Conservation (phyloP, 2,797 vertebrate genomes). For the Pantherophis alleghaniensis region DNA sequence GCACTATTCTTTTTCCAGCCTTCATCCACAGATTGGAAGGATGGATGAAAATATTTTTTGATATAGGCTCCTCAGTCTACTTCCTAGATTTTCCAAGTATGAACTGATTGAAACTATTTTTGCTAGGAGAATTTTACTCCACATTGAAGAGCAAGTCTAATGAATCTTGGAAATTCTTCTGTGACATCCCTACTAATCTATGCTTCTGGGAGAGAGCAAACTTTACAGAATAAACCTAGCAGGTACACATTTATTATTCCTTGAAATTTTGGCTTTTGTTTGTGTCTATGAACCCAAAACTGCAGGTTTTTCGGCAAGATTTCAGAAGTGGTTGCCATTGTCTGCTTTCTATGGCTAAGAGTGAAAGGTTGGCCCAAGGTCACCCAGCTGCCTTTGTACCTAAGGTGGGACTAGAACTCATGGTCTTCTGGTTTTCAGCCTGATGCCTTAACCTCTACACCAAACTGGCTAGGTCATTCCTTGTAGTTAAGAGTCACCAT, state of each 20-base stretch:
- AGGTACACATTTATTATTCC: background rate
- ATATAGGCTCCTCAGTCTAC: background rate
- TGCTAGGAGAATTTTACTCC: background rate
- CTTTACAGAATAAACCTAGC: background rate
- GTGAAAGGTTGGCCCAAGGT: background rate
- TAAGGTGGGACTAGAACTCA: background rate
- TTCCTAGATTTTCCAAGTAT: background rate
- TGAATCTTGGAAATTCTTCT: background rate
- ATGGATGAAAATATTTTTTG: background rate
- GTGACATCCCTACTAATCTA: background rate
- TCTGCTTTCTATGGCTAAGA: background rate
- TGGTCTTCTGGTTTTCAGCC: background rate
- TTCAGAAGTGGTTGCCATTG: background rate
- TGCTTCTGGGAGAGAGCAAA: background rate
- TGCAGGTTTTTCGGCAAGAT: background rate
- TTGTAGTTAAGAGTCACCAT: background rate
- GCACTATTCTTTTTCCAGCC: background rate
- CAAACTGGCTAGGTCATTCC: background rate
- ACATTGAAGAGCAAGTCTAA: background rate
- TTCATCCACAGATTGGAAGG: background rate
- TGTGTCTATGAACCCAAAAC: background rate
- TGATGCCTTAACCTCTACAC: background rate
- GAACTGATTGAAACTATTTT: background rate
- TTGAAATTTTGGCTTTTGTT: background rate
- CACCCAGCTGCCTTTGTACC: background rate